Evolutionary conservation across 1,140 invertebrate genomes (phyloP).

Genomic region (Drosophila pruinosa): DNA sequence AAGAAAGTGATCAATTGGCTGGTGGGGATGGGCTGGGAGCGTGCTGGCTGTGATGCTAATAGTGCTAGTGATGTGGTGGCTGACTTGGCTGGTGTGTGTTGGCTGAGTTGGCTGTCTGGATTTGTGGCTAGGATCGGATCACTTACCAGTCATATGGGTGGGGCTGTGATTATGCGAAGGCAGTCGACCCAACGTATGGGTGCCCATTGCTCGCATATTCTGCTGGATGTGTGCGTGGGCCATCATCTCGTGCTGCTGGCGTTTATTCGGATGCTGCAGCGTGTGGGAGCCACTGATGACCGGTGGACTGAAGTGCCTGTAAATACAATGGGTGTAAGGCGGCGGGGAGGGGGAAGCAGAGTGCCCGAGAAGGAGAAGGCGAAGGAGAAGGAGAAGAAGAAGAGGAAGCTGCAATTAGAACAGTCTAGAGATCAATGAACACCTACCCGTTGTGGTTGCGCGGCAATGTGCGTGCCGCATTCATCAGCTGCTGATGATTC

Average conservation of each 20-base stretch:
- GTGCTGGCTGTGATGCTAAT: slow-evolving; percentile 5
- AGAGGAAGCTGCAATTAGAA: slow-evolving; percentile 36
- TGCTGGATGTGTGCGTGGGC: slow-evolving; percentile 82
- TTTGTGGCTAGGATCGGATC: background rate
- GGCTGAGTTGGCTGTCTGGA: background rate
- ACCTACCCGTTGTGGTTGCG: slow-evolving; percentile 82
- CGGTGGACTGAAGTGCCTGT: slow-evolving; percentile 82
- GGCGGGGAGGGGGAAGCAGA: slow-evolving; percentile 8
- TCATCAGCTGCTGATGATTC: slow-evolving; percentile 83
- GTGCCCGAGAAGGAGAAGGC: background rate
- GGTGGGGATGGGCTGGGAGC: background rate
- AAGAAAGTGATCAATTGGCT: too few relatives aligned
- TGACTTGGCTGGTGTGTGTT: background rate
- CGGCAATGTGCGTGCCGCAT: slow-evolving; percentile 79
- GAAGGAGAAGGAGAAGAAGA: background rate
- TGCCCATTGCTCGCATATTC: slow-evolving; percentile 83
- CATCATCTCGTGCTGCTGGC: slow-evolving; percentile 82
- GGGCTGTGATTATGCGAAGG: slow-evolving; percentile 84
- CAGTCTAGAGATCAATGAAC: slow-evolving; percentile 45
- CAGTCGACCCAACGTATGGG: slow-evolving; percentile 84
- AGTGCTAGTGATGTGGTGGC: background rate
- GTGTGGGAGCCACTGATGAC: slow-evolving; percentile 82
- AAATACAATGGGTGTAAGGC: slow-evolving; percentile 19
- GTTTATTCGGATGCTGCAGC: slow-evolving; percentile 80
- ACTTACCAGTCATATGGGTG: slow-evolving; percentile 82